Evolutionary conservation across 2,113 vertebrate genomes (phyloP), one percentile per base, ranked within the genome.

Genomic region (Rhinolophus sinicus): DNA sequence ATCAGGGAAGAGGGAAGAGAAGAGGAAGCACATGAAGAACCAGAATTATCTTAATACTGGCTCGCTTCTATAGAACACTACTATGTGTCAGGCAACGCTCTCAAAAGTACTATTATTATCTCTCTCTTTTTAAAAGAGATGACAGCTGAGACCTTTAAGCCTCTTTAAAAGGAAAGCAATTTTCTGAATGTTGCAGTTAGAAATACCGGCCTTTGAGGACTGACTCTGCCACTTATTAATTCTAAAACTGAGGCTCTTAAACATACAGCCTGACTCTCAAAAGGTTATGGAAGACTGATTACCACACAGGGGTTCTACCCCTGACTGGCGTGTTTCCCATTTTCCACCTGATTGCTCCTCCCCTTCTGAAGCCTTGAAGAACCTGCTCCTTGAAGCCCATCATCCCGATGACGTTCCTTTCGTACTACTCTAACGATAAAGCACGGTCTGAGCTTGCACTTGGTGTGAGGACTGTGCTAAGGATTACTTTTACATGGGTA

Each of bases 101-200:
- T 90, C 56, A 75, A 85, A 78, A 44, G 19, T 40, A 76, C 33
- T 65, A 54, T n/a, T 64, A 70, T 65, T 82, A 73, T 18, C 30
- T 69, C 9, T 44, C 35, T 64, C 75, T 76, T 65, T 82, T 88
- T 58, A 28, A 14, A 76, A 67, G 9, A 77, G 47, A 92, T 54
- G 28, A 73, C 70, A 78, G 8, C 22, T 38, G 40, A 96, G 65
- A 75, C 44, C 44, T 90, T 90, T 35, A 97, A 91, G 19, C 6
- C 56, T 95, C 54, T 84, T 80, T 82, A 26, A 92, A 95, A 82
- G 44, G 28, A 90, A 95, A 90, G n/a, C 62, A 92, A 33, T 87
- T 87, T 87, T 94, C 26, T 38, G 35, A 91, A 85, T 77, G 28
- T 56, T 52, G 13, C 50, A 60, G 58, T 70, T 93, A 85, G 86